A percentile compares a stretch with the other conserved stretches of the same genome.
phyloP scores from a whole-genome alignment of 2,113 vertebrate species.

The Oxygymnocypris stewartii region DNA sequence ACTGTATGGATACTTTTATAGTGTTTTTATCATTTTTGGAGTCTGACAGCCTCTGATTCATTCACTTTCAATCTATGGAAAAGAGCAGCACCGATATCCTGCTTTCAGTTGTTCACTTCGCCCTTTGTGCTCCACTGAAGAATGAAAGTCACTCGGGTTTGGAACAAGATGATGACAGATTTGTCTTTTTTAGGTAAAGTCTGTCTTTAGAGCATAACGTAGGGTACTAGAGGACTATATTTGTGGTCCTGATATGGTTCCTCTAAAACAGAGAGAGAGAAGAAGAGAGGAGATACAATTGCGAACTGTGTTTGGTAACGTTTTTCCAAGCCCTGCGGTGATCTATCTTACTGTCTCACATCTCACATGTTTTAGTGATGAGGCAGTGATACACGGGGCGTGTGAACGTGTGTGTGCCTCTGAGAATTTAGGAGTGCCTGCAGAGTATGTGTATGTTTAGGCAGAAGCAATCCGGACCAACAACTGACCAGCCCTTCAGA shows the following conservation, averaged over 20 bases:
- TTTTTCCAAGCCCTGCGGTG: constrained; percentile 34
- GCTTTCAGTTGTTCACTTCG: not conserved
- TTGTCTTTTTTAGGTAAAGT: not conserved
- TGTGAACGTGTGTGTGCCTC: constrained; percentile 20
- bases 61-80: not conserved
- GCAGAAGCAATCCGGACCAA: constrained; percentile 19
- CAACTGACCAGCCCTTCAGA: not conserved
- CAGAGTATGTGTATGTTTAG: constrained; percentile 23
- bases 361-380: constrained; percentile 57
- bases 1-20: not conserved
- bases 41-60: not conserved
- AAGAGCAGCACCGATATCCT: not conserved
- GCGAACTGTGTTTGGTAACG: constrained; percentile 44
- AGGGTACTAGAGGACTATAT: not conserved
- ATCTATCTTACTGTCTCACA: constrained; percentile 48
- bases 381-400: constrained; percentile 44
- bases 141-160: not conserved
- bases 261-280: constrained; percentile 10
- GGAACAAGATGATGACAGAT: not conserved
- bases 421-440: not conserved
- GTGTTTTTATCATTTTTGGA: not conserved
- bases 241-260: constrained; percentile 14
- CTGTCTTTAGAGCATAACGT: not conserved
- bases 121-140: not conserved
- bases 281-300: constrained; percentile 29